phyloP scores from a whole-genome alignment of 2,113 vertebrate species.

The Cettia cetti region DNA sequence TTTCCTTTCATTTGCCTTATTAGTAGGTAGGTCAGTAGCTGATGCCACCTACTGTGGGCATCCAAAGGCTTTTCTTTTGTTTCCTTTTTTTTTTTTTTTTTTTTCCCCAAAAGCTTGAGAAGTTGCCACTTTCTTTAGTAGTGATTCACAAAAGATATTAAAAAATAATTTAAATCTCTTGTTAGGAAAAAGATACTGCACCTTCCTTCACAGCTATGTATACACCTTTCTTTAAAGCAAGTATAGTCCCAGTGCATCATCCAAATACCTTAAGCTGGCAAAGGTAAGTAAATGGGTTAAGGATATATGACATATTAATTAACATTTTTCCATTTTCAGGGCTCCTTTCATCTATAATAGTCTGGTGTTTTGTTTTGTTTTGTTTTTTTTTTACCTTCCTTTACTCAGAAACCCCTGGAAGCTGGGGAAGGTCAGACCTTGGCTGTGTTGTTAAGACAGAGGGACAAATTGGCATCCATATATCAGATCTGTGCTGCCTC shows the following conservation, averaged over 20 bases:
- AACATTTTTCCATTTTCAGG: not conserved
- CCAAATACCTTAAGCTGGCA: not conserved
- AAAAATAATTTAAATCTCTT: conserved; percentile 33
- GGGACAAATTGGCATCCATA: conserved; percentile 12
- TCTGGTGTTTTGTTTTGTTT: not conserved
- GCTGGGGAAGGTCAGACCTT: conserved; percentile 2
- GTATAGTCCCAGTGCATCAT: not conserved
- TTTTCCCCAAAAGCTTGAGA: conserved; percentile 36
- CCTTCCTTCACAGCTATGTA: not conserved
- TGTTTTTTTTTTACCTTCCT: not conserved
- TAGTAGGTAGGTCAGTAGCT: conserved; percentile 69
- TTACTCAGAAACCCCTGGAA: not conserved
- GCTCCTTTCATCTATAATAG: not conserved
- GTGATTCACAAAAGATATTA: conserved; percentile 44
- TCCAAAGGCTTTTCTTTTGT: conserved; percentile 65
- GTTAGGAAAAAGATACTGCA: not conserved
- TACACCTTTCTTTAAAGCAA: not conserved
- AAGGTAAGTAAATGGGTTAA: not conserved
- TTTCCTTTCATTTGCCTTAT: conserved; percentile 72
- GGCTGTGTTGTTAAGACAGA: conserved; percentile 1
- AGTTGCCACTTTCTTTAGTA: conserved; percentile 47
- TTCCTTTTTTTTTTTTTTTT: conserved; percentile 45
- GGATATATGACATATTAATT: not conserved
- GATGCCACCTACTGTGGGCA: conserved; percentile 71
- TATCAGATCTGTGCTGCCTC: not conserved